Percentiles rank a stretch among this genome's conserved stretches.
Conservation (phyloP, 1,140 invertebrate genomes). For the Drosophila gunungcola region DNA sequence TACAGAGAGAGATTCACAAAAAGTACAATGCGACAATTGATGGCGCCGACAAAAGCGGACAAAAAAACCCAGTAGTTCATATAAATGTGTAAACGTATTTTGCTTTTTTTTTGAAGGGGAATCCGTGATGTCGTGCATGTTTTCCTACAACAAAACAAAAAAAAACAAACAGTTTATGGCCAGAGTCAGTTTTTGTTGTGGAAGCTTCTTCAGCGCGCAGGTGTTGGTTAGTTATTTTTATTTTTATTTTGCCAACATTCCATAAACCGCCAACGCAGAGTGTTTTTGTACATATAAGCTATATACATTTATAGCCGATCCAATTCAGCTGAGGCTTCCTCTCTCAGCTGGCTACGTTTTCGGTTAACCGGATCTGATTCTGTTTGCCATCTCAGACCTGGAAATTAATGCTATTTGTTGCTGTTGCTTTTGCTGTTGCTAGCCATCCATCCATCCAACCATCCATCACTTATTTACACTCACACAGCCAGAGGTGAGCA, state of each 20-base stretch:
- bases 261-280: constrained; percentile 61
- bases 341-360: constrained; percentile 50
- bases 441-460: constrained; percentile 28
- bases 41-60: constrained; percentile 31
- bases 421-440: constrained; percentile 33
- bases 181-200: constrained; percentile 1
- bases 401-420: constrained; percentile 46
- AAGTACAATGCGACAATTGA: constrained; percentile 51
- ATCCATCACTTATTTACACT: constrained; percentile 58
- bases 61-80: constrained; percentile 12
- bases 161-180: neutral
- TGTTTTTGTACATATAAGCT: constrained; percentile 16
- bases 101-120: constrained; percentile 34
- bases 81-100: constrained; percentile 26
- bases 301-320: constrained; percentile 31
- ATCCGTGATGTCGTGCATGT: constrained; percentile 65
- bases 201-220: constrained; percentile 38
- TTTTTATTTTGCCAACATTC: constrained; percentile 47
- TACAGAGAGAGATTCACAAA: constrained; percentile 9
- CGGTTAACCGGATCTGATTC: constrained; percentile 78
- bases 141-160: constrained; percentile 33
- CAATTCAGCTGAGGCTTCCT: constrained; percentile 65
- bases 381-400: constrained; percentile 56
- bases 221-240: constrained; percentile 27
- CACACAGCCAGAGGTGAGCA: constrained; percentile 42